Base-by-base conservation (phyloP, 2,113 vertebrate species). In the Anguilla rostrata region DNA sequence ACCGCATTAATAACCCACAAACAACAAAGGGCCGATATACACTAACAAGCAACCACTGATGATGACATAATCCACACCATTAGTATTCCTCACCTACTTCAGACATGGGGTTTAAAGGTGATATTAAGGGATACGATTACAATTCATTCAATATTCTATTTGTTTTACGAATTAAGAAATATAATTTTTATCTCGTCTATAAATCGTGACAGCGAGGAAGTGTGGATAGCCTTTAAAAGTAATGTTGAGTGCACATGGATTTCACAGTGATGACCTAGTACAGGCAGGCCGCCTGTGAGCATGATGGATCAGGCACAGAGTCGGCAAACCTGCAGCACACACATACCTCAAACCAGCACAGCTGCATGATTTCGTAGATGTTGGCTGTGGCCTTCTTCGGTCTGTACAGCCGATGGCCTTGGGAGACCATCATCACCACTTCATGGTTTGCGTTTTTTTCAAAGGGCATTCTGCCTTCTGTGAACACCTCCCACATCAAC, bases 401-500 rank as follows among this genome's bases (percentile, higher is more conserved):
- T 83, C 95, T 94, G 90, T 93, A 95, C 12, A 99, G 95, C n/a
- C 98, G 96, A 87, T 97, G 96, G 43, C 98, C 98, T 26, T 95
- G 94, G n/a, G 95, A 96, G 39, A 99, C 96, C 95, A 97, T 94
- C 2, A 94, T 94, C 40, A 99, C 98, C 29, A 99, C 98, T 92
- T 99, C 97, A 9, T 97, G 97, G 90, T 99, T 99, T 71, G 94
- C 95, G 85, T 92, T 96, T 81, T 96, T 95, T 78, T 99, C 97
- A 84, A 98, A 99, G 0, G 98, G 98, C 97, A 99, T 97, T 83
- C 95, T 96, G 26, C 98, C 98, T 90, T 98, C 97, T 0, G 97
- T 97, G 90, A 98, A 99, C 0, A 98, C 94, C 92, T 99, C 98
- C 98, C 98, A 99, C 96, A 99, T 99, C 88, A 99, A 88, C 90